Conservation (phyloP, 2,888 invertebrate species). For the Ophion ellenae region DNA sequence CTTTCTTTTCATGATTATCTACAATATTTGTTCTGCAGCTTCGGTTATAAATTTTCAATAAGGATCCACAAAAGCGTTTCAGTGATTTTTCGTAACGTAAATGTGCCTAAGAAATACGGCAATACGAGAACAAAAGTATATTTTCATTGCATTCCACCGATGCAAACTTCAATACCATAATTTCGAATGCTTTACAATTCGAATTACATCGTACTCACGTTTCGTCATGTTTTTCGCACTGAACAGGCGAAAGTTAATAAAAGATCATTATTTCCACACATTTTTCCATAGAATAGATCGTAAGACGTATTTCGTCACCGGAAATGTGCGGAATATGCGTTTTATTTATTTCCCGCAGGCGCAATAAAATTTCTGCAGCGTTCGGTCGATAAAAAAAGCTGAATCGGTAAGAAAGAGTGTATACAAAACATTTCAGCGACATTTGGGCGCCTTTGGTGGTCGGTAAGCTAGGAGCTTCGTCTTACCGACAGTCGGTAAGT, state of each 20-base stretch:
- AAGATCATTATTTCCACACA: neutral
- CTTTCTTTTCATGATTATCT: no score
- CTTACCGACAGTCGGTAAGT: slow-evolving; percentile 7
- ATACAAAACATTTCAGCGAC: neutral
- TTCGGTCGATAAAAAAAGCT: neutral
- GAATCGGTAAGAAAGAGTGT: neutral
- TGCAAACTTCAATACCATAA: no score
- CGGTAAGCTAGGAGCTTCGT: neutral
- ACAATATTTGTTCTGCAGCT: no score
- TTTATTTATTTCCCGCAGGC: no score
- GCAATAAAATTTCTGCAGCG: neutral
- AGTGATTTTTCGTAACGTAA: no score
- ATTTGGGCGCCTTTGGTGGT: neutral
- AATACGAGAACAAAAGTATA: no score
- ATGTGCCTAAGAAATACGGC: no score
- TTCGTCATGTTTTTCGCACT: neutral
- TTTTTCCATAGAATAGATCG: neutral
- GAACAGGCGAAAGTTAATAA: neutral
- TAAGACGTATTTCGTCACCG: neutral
- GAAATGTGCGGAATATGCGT: no score
- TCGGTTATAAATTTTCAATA: no score
- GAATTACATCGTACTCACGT: neutral
- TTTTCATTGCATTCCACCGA: no score
- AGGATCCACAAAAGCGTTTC: no score
- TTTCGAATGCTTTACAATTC: neutral